Percentiles rank a stretch among this genome's conserved stretches.
Conservation (phyloP, 2,113 vertebrate species). For the Neoarius graeffei region DNA sequence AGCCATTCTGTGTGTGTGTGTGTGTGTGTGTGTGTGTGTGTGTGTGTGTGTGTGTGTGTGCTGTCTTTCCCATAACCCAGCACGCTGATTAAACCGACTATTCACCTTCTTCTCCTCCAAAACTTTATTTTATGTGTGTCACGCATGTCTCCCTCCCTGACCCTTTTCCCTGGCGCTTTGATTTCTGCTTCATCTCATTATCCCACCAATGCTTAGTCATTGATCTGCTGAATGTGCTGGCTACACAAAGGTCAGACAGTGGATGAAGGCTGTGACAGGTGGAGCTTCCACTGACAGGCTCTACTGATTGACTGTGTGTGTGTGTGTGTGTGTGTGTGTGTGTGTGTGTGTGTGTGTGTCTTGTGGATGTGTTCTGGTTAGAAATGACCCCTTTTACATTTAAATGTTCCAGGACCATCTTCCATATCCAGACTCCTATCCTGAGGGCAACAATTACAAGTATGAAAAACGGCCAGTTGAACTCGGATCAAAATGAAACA, state of each 20-base stretch:
- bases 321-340: no score
- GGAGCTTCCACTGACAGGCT: background rate
- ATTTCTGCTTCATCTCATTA: slow-evolving; percentile 50
- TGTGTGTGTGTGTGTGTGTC: slow-evolving; percentile 1
- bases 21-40: slow-evolving; percentile 10
- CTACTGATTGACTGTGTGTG: no score
- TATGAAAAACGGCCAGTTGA: background rate
- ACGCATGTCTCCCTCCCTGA: slow-evolving; percentile 15
- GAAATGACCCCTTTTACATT: background rate
- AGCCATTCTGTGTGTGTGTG: background rate
- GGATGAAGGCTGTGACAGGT: slow-evolving; percentile 16
- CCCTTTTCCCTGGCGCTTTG: slow-evolving; percentile 28
- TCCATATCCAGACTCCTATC: background rate
- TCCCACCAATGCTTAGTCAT: slow-evolving; percentile 25
- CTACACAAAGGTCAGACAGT: slow-evolving; percentile 44
- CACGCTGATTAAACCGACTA: slow-evolving; percentile 41
- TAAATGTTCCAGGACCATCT: background rate
- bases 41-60: background rate
- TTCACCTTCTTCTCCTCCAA: slow-evolving; percentile 11
- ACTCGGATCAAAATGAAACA: slow-evolving; percentile 3
- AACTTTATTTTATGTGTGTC: slow-evolving; percentile 27
- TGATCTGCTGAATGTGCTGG: slow-evolving; percentile 44
- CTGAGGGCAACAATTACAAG: slow-evolving; percentile 15
- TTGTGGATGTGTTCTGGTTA: background rate
- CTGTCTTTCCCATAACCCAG: background rate